Evolutionary conservation across 2,888 invertebrate species (phyloP).

Genomic region (Glaucopsyche alexis): DNA sequence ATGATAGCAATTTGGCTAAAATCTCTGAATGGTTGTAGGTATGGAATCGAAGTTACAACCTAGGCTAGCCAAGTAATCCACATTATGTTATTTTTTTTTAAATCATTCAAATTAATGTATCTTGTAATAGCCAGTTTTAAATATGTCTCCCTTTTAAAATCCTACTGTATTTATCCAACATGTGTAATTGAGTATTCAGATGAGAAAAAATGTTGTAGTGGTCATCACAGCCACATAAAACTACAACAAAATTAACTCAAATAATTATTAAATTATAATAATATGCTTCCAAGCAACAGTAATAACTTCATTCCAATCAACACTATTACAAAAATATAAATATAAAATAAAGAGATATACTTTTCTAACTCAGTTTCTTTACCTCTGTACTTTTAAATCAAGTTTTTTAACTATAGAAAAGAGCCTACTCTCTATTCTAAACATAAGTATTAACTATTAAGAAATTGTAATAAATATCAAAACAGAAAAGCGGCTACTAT

Average conservation of each 20-base stretch:
- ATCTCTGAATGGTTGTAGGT: too few relatives aligned
- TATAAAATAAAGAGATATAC: conserved; percentile 5
- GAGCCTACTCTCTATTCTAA: conserved; percentile 1
- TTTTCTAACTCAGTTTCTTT: not conserved
- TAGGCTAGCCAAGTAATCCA: too few relatives aligned
- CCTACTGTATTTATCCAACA: not conserved
- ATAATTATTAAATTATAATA: not conserved
- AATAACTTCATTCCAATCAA: conserved; percentile 14
- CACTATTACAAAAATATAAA: conserved; percentile 14
- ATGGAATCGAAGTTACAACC: too few relatives aligned
- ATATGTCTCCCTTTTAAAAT: too few relatives aligned
- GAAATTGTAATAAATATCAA: conserved; percentile 12
- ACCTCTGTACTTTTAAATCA: conserved; percentile 1
- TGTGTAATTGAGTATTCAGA: conserved; percentile 11
- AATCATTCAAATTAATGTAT: too few relatives aligned
- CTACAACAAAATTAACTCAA: conserved; percentile 28
- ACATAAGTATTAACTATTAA: not conserved
- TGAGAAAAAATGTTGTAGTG: conserved; percentile 33
- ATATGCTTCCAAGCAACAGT: conserved; percentile 9
- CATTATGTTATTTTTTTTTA: too few relatives aligned
- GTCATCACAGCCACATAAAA: conserved; percentile 35
- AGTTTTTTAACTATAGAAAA: not conserved
- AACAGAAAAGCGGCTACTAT: not conserved
- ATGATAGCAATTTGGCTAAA: too few relatives aligned
- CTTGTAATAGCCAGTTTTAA: too few relatives aligned